Conservation (phyloP, 2,888 invertebrate genomes). For the Scrobipalpa atriplicella region DNA sequence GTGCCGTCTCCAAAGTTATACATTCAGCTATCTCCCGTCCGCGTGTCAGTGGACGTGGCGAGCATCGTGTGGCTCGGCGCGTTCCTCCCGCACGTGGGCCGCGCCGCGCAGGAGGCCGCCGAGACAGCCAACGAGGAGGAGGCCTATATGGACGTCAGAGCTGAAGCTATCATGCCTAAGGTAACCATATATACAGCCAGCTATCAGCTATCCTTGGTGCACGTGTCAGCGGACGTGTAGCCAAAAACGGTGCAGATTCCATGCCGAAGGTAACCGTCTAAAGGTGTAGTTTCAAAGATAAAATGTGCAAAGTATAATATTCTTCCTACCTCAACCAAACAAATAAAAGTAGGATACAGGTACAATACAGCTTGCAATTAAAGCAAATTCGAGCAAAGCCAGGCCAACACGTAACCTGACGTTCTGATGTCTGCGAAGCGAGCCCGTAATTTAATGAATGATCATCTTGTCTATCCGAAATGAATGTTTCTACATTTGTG, state of each 20-base stretch:
- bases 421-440: no score
- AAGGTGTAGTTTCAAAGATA: background rate
- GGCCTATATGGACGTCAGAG: constrained; percentile 90
- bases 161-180: constrained; percentile 97
- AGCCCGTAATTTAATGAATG: no score
- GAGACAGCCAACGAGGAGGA: constrained; percentile 35
- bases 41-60: constrained; percentile 92
- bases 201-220: no score
- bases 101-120: constrained; percentile 81
- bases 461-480: no score
- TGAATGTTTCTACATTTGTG: background rate
- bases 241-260: constrained; percentile 18
- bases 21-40: constrained; percentile 95
- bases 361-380: no score
- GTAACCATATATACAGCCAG: constrained; percentile 66
- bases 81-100: constrained; percentile 94
- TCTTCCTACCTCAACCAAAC: no score
- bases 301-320: no score
- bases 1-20: constrained; percentile 97
- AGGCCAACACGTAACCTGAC: no score
- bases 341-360: no score
- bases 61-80: constrained; percentile 97
- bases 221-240: background rate
- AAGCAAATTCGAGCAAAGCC: no score
- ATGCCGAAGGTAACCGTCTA: constrained; percentile 6